These are phyloP conservation scores for Nomada ruficornis DNA, from an alignment of 2,888 invertebrate species.

Conservation along the genomic window DNA sequence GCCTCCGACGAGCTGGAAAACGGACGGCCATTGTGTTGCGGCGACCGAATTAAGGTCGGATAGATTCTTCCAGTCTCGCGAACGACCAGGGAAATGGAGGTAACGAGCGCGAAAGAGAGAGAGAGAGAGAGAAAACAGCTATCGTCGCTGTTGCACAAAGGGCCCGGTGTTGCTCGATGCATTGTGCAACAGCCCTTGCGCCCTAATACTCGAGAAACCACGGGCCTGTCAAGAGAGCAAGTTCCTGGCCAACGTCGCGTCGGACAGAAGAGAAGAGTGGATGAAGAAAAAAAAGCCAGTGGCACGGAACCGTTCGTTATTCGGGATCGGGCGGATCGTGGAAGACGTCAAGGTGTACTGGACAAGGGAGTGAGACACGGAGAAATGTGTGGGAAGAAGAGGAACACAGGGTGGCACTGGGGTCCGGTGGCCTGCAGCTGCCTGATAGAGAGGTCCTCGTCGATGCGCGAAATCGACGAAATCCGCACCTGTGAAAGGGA, in stretches of 20 bases:
- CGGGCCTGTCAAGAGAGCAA: constrained; percentile 73
- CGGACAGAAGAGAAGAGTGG: constrained; percentile 27
- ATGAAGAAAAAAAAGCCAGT: constrained; percentile 39
- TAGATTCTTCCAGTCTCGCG: constrained; percentile 68
- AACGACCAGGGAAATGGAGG: constrained; percentile 18
- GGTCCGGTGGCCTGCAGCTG: constrained; percentile 65
- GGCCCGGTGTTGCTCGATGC: constrained; percentile 75
- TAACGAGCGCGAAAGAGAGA: constrained; percentile 11
- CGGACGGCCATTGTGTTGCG: constrained; percentile 67
- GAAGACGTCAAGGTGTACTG: constrained; percentile 62
- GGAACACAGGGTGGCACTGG: not conserved
- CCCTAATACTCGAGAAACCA: constrained; percentile 63
- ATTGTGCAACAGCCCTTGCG: constrained; percentile 70
- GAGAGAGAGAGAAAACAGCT: constrained; percentile 23
- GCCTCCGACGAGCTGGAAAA: constrained; percentile 61
- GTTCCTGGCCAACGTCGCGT: constrained; percentile 57
- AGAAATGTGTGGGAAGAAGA: not conserved
- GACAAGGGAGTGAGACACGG: constrained; percentile 26
- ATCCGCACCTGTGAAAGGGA: constrained; percentile 72
- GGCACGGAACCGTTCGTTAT: constrained; percentile 42
- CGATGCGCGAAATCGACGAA: constrained; percentile 72
- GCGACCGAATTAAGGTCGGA: constrained; percentile 74
- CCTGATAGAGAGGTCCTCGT: constrained; percentile 61
- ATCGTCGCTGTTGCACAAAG: constrained; percentile 71
- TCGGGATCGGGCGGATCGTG: constrained; percentile 49